Evolutionary conservation across 2,797 vertebrate species (phyloP).

Genomic region (Ataeniobius toweri): DNA sequence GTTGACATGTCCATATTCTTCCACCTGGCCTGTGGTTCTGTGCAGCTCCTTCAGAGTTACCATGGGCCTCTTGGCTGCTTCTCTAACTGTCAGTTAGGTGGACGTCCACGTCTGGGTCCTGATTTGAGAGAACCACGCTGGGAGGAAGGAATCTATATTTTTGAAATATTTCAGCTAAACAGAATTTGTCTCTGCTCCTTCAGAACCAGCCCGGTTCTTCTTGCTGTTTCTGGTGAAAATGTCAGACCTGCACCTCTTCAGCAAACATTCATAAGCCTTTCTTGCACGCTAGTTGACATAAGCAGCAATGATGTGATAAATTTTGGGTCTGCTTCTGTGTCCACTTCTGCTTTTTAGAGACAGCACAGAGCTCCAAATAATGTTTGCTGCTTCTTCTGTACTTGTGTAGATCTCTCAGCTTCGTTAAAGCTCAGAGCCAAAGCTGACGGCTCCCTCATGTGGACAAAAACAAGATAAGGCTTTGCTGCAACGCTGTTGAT

Average conservation of each 20-base stretch:
- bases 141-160: background rate
- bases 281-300: background rate
- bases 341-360: background rate
- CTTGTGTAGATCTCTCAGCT: background rate
- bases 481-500: background rate
- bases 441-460: constrained; percentile 54
- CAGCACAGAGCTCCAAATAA: background rate
- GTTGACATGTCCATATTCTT: too few species aligned
- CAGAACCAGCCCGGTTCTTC: background rate
- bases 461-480: constrained; percentile 23
- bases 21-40: too few species aligned
- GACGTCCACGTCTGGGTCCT: too few species aligned
- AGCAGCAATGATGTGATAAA: background rate
- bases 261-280: too few species aligned
- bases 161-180: too few species aligned
- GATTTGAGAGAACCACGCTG: background rate
- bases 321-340: too few species aligned
- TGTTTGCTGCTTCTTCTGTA: background rate
- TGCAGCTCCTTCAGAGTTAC: too few species aligned
- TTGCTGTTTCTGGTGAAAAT: background rate
- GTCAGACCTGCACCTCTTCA: too few species aligned
- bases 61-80: too few species aligned
- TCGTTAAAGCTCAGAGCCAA: background rate
- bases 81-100: too few species aligned
- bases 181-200: background rate